A percentile compares a stretch with the other conserved stretches of the same genome.
phyloP scores from a whole-genome alignment of 2,888 invertebrate species.

The Erebia ligea region DNA sequence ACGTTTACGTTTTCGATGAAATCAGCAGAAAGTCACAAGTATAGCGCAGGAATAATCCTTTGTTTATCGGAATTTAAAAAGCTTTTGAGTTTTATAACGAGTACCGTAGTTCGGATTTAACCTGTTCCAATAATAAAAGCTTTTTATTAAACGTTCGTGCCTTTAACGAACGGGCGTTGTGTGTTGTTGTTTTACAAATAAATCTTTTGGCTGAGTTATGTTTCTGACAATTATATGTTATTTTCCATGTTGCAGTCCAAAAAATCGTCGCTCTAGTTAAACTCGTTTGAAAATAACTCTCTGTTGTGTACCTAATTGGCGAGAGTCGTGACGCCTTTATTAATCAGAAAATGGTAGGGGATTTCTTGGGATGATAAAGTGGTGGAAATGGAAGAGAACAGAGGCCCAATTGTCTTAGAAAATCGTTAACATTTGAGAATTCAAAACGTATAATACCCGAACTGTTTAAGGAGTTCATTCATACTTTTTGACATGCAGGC shows the following conservation, averaged over 20 bases:
- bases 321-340: no score
- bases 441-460: no score
- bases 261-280: background rate
- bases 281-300: no score
- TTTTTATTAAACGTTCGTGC: conserved; percentile 20
- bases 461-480: no score
- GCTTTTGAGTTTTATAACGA: conserved; percentile 1
- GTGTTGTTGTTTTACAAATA: background rate
- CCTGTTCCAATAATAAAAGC: conserved; percentile 25
- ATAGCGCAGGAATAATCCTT: conserved; percentile 19
- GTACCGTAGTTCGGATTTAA: conserved; percentile 13
- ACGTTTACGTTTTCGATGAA: background rate
- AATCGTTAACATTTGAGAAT: no score
- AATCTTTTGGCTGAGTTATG: background rate
- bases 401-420: no score
- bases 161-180: conserved; percentile 3
- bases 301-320: no score
- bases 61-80: conserved; percentile 25
- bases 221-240: background rate
- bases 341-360: no score
- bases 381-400: no score
- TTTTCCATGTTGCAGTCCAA: background rate
- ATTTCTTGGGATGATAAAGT: no score
- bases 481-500: no score
- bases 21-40: background rate